Base-by-base conservation (phyloP, 35 echinoderm and acorn worm species). In the Ophiothrix spiculata region DNA sequence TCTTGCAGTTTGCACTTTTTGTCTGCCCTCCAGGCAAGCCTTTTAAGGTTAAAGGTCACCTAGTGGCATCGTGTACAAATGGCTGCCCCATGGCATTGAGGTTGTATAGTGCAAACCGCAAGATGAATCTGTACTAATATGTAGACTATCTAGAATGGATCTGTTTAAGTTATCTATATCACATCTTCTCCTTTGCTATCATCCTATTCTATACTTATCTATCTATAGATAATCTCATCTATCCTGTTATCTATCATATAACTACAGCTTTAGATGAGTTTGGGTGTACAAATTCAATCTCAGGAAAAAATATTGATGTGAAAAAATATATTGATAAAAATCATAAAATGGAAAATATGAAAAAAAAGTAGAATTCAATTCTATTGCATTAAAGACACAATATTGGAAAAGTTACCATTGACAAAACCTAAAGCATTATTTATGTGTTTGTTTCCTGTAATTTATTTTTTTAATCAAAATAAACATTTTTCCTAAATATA, bases 221-320 rank as follows among this genome's bases (percentile, higher is more conserved):
- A 69, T 69, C 25, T 69, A 49, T 49, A 6, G 8, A 69, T 69
- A 15, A 69, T 69, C 21, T 11, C 17, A 12, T 69, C 60, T 25
- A 10, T 69, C 25, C 60, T 69, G 29, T 1, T 28, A 69, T 69
- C 3, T 28, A 69, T 25, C 6, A 69, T 69, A 69, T 69, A 69
- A 69, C 3, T 69, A 54, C 8, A 21, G n/a, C n/a, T 11, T 15
- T 69, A 69, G 60, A 69, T 69, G 60, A 69, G 60, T n/a, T 69
- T 69, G 60, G 60, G 60, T 69, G 60, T 69, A 69, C 29, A 69
- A 69, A 69, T 69, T 69, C 25, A 69, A 69, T 69, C 60, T 69
- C 60, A 69, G 60, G 60, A 69, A 69, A 69, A 69, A 15, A 69
- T 12, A 69, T 69, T 49, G 42, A 49, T n/a, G 29, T 4, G 17